Conservation (phyloP, 2,888 invertebrate species). For the Anthophora plumipes region DNA sequence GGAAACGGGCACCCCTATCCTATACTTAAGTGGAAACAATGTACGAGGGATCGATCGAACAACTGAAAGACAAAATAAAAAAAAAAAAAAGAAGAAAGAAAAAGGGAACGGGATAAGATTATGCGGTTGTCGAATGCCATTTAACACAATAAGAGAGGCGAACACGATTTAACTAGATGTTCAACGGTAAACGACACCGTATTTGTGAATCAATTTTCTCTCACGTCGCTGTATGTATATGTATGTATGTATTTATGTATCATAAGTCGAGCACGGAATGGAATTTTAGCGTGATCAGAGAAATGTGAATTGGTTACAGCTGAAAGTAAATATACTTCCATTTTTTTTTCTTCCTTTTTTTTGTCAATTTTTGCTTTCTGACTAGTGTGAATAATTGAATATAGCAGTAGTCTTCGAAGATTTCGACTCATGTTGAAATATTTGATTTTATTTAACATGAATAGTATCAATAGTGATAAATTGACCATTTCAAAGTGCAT, state of each 20-base stretch:
- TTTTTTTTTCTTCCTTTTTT: constrained; percentile 20
- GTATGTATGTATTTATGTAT: constrained; percentile 43
- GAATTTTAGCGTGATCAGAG: no score
- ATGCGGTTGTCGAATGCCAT: not conserved
- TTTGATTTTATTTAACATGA: no score
- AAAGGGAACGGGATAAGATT: not conserved
- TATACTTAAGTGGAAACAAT: constrained; percentile 3
- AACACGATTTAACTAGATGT: not conserved
- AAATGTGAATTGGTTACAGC: constrained; percentile 13
- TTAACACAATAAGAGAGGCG: no score
- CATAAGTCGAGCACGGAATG: constrained; percentile 20
- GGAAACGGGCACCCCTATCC: constrained; percentile 20
- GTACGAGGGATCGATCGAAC: constrained; percentile 14
- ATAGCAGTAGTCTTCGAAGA: no score
- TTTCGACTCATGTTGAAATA: no score
- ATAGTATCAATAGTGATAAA: no score
- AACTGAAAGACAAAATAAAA: no score
- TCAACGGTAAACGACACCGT: not conserved
- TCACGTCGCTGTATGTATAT: constrained; percentile 40
- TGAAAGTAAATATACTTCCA: constrained; percentile 13
- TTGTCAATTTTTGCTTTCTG: not conserved
- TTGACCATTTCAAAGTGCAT: no score
- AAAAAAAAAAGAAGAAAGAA: no score
- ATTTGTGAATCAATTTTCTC: constrained; percentile 17
- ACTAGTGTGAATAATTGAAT: no score